Base-by-base conservation (phyloP, 2,888 invertebrate species). In the Heliothis peltigera region DNA sequence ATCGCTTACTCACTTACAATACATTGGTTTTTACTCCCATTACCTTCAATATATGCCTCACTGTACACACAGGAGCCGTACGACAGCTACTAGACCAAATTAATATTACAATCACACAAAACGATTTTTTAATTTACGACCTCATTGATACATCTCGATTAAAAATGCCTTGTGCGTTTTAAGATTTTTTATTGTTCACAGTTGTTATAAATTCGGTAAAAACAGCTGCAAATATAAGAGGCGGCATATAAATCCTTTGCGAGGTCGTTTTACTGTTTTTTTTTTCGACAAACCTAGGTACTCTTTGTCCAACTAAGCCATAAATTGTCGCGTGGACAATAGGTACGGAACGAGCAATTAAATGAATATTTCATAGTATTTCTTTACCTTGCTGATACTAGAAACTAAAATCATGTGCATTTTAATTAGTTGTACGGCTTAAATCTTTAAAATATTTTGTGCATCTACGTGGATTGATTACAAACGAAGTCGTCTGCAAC, bases 281-380 rank as follows among this genome's bases (percentile, higher is more conserved):
- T n/a, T 35, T 77, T 78, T 75, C 77, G 75, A 60, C 66, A 74
- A 79, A 79, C 70, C 51, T 59, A 70, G 64, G 60, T 69, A 76
- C 77, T 80, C 81, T 81, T 84, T 82, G 86, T 85, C 32, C 53
- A 80, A 56, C 74, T 66, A 67, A 54, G 77, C 79, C 56, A 89
- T 93, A 92, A 92, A 92, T 91, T 84, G 70, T 83, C 62, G 59
- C 75, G 77, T 72, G 86, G 86, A 92, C 92, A 91, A 92, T 89
- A 84, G 88, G 77, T 80, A 84, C 82, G 74, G 78, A 83, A 83
- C 83, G 73, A 70, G 70, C 87, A 89, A 89, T 90, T 89, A 89
- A 83, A 91, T 91, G 89, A 91, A 92, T 92, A 89, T 89, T 91
- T 89, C 87, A 91, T 89, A 81, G 72, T 69, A 82, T 89, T 89